Evolutionary conservation across 2,113 vertebrate genomes (phyloP).

Genomic region (Carlito syrichta): DNA sequence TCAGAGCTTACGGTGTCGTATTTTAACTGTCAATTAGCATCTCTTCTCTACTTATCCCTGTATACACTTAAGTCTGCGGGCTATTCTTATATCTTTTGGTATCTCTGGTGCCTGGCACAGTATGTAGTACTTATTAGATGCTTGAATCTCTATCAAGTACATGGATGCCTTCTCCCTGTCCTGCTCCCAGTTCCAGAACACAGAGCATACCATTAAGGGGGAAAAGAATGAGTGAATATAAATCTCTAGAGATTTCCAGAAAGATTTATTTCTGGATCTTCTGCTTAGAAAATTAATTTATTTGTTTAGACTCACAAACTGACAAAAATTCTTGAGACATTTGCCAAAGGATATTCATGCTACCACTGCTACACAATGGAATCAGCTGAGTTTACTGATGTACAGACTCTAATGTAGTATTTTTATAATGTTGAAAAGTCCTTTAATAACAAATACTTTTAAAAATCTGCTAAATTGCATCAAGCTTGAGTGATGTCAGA

Average conservation of each 20-base stretch:
- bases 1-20: fast-evolving
- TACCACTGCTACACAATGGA: fast-evolving
- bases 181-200: not conserved
- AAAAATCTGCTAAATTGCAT: not conserved
- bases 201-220: too few relatives aligned
- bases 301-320: not conserved
- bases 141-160: not conserved
- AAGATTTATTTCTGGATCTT: not conserved
- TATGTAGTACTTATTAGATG: not conserved
- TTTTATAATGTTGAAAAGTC: not conserved
- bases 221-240: not conserved
- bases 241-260: not conserved
- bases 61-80: not conserved
- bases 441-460: not conserved
- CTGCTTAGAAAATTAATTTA: not conserved
- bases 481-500: not conserved
- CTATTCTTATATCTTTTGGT: not conserved
- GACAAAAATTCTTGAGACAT: not conserved
- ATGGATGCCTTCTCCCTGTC: not conserved
- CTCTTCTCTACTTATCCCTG: not conserved
- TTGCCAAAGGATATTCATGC: not conserved
- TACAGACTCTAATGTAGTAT: not conserved
- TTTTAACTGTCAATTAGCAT: fast-evolving
- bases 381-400: not conserved
- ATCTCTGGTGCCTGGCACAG: not conserved